Conservation (phyloP, 30 jellyfish, hydroid and myxozoan species). For the Hydra vulgaris region DNA sequence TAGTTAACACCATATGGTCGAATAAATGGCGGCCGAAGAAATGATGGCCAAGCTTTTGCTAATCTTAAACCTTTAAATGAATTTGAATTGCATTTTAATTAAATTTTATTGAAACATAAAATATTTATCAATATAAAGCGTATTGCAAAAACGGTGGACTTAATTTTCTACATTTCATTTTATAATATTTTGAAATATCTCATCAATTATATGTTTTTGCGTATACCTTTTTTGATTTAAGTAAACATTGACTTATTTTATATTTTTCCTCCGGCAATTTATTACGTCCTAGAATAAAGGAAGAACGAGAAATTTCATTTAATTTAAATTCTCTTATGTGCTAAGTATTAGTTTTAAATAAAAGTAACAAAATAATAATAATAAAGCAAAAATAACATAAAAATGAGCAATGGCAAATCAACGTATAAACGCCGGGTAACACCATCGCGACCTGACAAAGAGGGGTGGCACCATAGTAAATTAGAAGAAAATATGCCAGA, state of each 20-base stretch:
- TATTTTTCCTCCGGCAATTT: not conserved
- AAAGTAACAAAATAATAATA: not conserved
- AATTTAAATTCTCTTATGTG: not conserved
- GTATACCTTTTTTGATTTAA: not conserved
- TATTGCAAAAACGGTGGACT: not conserved
- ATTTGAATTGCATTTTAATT: not conserved
- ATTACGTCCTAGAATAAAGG: not conserved
- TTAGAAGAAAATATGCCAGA: too few species aligned
- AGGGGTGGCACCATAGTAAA: too few species aligned
- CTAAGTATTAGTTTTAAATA: not conserved
- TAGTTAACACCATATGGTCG: not conserved
- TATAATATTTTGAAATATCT: not conserved
- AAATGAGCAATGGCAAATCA: not conserved
- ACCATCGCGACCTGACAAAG: too few species aligned
- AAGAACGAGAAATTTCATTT: not conserved
- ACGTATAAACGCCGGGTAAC: not conserved
- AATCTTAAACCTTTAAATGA: not conserved
- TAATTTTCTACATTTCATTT: not conserved
- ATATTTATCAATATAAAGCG: not conserved
- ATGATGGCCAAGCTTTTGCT: not conserved
- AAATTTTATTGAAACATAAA: not conserved
- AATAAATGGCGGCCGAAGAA: not conserved
- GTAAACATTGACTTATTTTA: not conserved
- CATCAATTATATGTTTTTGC: not conserved
- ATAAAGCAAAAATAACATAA: not conserved